Base-by-base conservation (phyloP, 2,888 invertebrate genomes). In the Cerceris ruficornis region DNA sequence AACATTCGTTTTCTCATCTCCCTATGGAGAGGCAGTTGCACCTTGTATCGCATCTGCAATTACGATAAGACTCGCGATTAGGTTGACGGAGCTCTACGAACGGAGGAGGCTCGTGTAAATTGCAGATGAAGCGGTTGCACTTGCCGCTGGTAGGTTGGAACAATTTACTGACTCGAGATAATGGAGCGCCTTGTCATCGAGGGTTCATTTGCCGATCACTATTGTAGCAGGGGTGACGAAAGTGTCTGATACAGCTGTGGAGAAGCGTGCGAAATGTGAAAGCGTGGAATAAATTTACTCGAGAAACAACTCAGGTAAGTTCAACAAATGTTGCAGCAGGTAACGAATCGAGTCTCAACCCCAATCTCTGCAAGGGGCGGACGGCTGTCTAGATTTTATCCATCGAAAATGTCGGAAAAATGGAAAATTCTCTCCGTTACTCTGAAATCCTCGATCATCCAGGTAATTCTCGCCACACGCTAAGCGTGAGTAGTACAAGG, bases 1-100 rank as follows among this genome's bases (percentile, higher is more conserved):
- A 54, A 28, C 60, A 46, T 54, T 66, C 58, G 49, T 75, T 55
- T 46, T 58, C 69, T 73, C 65, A 28, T 55, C 41, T 28, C 68
- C 50, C 17, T 61, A 66, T n/a, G n/a, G 59, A 52, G 67, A 65
- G 69, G 41, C 60, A 57, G 64, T 72, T 52, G 70, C 68, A 50
- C 57, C 73, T 57, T 62, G 69, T 67, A 68, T 75, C 64, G 77
- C 72, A 73, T 78, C 67, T 80, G 74, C 75, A 82, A 82, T 77
- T 77, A 80, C 71, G 80, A 80, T 76, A 74, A 82, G 77, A 69
- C 58, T 71, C 55, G 64, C 77, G 84, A 84, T 84, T 84, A 81
- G 79, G 65, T 58, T 69, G 83, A 81, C 83, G 73, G 69, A 52
- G 68, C 73, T 76, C 78, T 83, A 75, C 83, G 83, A 81, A 73